Evolutionary conservation across 2,113 vertebrate species (phyloP).

Genomic region (Nycticorax nycticorax): DNA sequence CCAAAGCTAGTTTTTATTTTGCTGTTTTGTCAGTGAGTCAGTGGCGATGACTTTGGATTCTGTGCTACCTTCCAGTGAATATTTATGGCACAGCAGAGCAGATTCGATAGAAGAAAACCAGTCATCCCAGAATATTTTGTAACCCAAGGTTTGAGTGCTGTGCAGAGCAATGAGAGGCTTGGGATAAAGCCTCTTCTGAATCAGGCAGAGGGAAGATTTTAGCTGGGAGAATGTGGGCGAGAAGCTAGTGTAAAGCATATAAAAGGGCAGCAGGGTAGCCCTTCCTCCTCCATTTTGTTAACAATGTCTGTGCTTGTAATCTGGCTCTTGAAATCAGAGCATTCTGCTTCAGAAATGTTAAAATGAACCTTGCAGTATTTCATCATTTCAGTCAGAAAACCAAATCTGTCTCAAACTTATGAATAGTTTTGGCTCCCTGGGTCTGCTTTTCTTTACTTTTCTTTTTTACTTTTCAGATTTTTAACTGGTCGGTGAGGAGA

Average conservation of each 20-base stretch:
- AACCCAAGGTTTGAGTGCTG: background rate
- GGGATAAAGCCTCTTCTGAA: background rate
- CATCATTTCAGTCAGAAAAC: background rate
- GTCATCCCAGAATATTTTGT: background rate
- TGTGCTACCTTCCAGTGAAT: background rate
- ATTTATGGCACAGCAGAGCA: background rate
- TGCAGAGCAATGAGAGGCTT: background rate
- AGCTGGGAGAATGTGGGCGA: background rate
- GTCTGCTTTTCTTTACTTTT: background rate
- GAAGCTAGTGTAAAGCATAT: background rate
- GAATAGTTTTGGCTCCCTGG: background rate
- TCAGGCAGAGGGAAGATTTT: background rate
- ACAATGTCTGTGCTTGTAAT: background rate
- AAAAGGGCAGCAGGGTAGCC: background rate
- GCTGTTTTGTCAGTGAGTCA: background rate
- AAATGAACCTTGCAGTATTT: background rate
- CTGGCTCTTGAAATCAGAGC: background rate
- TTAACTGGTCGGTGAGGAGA: background rate
- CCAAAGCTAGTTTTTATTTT: background rate
- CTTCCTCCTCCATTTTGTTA: background rate
- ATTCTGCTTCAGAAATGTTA: background rate
- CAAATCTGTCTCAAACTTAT: background rate
- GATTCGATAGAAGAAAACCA: background rate
- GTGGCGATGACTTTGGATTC: background rate
- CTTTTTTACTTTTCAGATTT: background rate